Percentiles rank a stretch among this genome's conserved stretches.
phyloP scores from a whole-genome alignment of 1,140 invertebrate genomes.

The Meteorus sp. region DNA sequence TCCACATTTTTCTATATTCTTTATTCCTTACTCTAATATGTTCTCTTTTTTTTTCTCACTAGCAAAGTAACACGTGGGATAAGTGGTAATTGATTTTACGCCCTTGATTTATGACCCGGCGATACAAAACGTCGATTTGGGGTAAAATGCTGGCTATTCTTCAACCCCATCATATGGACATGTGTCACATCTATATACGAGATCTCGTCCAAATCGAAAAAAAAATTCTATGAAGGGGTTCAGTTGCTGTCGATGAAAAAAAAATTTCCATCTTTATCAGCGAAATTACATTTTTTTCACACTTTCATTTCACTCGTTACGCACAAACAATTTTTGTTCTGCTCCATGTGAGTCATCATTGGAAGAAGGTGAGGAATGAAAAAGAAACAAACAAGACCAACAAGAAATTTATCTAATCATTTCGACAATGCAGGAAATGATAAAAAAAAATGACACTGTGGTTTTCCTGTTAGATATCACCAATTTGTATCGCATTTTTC shows the following conservation, averaged over 20 bases:
- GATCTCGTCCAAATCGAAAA: slow-evolving; percentile 12
- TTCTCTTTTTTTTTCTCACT: slow-evolving; percentile 18
- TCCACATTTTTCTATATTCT: too few species aligned
- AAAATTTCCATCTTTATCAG: slow-evolving; percentile 56
- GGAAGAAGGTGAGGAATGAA: too few species aligned
- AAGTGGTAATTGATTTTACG: slow-evolving; percentile 58
- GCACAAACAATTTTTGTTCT: slow-evolving; percentile 5
- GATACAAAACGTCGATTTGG: slow-evolving; percentile 35
- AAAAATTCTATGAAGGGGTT: slow-evolving; percentile 31
- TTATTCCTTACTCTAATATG: too few species aligned
- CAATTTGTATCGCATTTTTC: too few species aligned
- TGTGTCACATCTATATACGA: slow-evolving; percentile 53
- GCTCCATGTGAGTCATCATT: too few species aligned
- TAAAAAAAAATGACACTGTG: slow-evolving; percentile 1
- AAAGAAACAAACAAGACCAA: not conserved
- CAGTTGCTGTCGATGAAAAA: slow-evolving; percentile 14
- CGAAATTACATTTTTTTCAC: slow-evolving; percentile 33
- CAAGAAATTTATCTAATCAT: too few species aligned
- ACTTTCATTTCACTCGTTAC: slow-evolving; percentile 11
- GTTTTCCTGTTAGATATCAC: too few species aligned
- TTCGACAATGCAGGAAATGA: not conserved
- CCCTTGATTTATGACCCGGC: slow-evolving; percentile 51
- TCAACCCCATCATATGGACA: slow-evolving; percentile 49
- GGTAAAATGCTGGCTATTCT: slow-evolving; percentile 35
- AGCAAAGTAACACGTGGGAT: slow-evolving; percentile 38